These are phyloP conservation scores for Aphelocoma californica DNA, from an alignment of 2,797 vertebrate genomes.

Conservation along the genomic window DNA sequence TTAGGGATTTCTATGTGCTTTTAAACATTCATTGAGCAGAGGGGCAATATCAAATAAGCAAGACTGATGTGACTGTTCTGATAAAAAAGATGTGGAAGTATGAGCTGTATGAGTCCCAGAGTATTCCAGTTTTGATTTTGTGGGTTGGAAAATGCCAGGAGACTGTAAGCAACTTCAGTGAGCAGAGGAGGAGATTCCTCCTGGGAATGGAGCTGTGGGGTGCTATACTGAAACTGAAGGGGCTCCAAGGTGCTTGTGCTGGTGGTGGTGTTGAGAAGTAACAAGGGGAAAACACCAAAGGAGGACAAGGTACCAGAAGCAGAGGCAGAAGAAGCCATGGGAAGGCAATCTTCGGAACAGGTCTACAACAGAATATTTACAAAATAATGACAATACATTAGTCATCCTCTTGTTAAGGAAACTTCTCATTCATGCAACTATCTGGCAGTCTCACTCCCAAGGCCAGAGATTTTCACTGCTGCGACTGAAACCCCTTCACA, in stretches of 20 bases:
- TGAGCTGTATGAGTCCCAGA: neutral
- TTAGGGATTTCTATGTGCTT: neutral
- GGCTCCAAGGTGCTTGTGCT: neutral
- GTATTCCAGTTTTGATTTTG: neutral
- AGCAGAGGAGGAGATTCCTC: neutral
- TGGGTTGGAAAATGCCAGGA: neutral
- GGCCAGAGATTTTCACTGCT: neutral
- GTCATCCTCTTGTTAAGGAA: neutral
- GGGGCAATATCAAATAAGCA: neutral
- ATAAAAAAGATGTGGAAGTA: neutral
- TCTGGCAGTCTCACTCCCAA: neutral
- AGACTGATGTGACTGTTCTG: neutral
- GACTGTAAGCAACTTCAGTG: neutral
- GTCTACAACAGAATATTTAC: neutral
- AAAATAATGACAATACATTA: neutral
- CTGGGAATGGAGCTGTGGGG: neutral
- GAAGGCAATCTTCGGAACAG: neutral
- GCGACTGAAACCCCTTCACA: neutral
- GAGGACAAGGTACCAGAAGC: neutral
- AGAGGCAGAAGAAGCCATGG: neutral
- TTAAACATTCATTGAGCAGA: neutral
- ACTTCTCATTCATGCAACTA: accelerated
- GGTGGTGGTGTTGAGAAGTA: neutral
- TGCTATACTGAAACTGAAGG: neutral
- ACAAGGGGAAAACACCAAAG: neutral